Evolutionary conservation across 2,888 invertebrate species (phyloP).

Genomic region (Dicyrtoma fusca): DNA sequence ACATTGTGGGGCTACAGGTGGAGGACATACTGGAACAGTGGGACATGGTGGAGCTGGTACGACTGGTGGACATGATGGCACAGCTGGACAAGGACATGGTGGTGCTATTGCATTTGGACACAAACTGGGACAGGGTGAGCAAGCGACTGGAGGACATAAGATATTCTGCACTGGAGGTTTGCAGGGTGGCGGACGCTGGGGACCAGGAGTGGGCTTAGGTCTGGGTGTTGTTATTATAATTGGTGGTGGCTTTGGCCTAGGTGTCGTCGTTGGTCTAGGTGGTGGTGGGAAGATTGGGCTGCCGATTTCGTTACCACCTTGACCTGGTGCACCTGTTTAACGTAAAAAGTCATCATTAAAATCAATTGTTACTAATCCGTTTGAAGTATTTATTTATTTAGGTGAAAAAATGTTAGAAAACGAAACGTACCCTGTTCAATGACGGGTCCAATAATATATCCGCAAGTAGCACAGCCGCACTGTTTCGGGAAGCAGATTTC

Average conservation of each 20-base stretch:
- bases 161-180: background rate
- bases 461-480: constrained; percentile 45
- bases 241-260: background rate
- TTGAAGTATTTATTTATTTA: background rate
- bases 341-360: no score
- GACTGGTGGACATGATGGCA: background rate
- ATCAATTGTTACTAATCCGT: no score
- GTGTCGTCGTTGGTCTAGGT: background rate
- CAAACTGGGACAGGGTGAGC: constrained; percentile 2
- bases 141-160: background rate
- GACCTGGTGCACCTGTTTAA: no score
- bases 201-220: background rate
- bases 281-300: no score
- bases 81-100: background rate
- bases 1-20: background rate
- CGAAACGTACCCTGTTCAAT: constrained; percentile 1
- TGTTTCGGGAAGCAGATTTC: constrained; percentile 52
- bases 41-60: background rate
- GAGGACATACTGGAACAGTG: background rate
- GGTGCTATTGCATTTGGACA: background rate
- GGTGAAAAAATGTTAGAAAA: no score
- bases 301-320: no score
- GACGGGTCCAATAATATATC: constrained; percentile 36
- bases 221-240: background rate
- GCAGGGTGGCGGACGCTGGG: background rate